Evolutionary conservation across 2,113 vertebrate species (phyloP).

Genomic region (Plestiodon gilberti): DNA sequence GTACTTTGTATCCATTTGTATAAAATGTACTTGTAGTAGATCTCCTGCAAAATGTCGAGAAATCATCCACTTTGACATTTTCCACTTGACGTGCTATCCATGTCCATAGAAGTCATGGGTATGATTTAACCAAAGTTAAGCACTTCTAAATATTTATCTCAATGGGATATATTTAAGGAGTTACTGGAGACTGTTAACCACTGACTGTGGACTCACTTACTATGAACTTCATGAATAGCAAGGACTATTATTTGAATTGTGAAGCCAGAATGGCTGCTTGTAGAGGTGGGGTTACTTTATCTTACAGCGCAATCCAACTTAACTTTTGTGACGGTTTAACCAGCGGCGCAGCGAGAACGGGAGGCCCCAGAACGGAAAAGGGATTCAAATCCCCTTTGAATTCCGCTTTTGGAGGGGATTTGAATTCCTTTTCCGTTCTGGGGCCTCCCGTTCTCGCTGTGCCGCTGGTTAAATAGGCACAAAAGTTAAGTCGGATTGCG

Average conservation of each 20-base stretch:
- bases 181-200: not conserved
- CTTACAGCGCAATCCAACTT: too few relatives aligned
- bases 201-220: not conserved
- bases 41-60: constrained; percentile 4
- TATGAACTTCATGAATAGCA: not conserved
- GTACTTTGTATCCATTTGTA: not conserved
- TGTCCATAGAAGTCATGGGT: not conserved
- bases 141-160: not conserved
- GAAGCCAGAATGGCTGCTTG: not conserved
- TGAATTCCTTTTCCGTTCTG: too few relatives aligned
- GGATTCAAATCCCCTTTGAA: too few relatives aligned
- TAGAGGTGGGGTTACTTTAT: not conserved
- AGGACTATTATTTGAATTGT: not conserved
- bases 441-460: too few relatives aligned
- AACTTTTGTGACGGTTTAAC: too few relatives aligned
- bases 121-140: not conserved
- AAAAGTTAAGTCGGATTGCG: too few relatives aligned
- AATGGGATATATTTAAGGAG: not conserved
- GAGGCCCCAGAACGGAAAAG: too few relatives aligned
- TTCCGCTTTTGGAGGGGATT: too few relatives aligned
- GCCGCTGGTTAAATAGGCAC: too few relatives aligned
- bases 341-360: too few relatives aligned
- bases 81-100: not conserved
- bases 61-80: not conserved
- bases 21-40: not conserved